Conservation (phyloP, 2,113 vertebrate species). For the Pygoscelis adeliae region DNA sequence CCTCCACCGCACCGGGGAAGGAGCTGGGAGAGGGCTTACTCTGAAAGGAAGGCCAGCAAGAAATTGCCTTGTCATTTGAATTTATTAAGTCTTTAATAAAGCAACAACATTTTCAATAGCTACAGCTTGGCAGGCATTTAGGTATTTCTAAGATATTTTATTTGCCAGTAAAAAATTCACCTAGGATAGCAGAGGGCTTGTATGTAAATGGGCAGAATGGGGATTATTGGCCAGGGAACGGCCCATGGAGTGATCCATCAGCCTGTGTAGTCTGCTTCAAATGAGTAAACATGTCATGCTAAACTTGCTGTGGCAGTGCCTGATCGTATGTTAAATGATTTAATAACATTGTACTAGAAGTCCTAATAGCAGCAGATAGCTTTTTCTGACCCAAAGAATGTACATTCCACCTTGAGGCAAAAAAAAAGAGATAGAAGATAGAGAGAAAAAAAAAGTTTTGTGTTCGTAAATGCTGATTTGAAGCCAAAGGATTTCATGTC, state of each 20-base stretch:
- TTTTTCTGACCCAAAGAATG: slow-evolving; percentile 1
- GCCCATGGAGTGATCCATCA: neutral
- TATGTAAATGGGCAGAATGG: neutral
- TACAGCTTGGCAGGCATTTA: neutral
- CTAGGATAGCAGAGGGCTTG: neutral
- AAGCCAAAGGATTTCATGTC: neutral
- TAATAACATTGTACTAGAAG: neutral
- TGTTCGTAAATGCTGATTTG: neutral
- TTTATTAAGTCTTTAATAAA: neutral
- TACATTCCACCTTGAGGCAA: neutral
- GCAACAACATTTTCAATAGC: neutral
- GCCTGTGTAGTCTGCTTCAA: neutral
- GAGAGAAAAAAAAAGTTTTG: neutral
- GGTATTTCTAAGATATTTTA: neutral
- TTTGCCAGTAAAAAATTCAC: neutral
- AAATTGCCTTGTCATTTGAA: neutral
- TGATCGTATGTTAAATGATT: neutral
- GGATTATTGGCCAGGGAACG: neutral
- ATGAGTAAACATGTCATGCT: neutral
- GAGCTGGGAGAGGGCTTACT: neutral
- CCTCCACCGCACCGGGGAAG: neutral
- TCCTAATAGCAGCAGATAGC: neutral
- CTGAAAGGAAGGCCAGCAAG: neutral
- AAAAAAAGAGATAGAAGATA: neutral
- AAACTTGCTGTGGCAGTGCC: neutral